Percentiles rank a stretch among this genome's conserved stretches.
Conservation (phyloP, 2,113 vertebrate species). For the Circaetus gallicus region DNA sequence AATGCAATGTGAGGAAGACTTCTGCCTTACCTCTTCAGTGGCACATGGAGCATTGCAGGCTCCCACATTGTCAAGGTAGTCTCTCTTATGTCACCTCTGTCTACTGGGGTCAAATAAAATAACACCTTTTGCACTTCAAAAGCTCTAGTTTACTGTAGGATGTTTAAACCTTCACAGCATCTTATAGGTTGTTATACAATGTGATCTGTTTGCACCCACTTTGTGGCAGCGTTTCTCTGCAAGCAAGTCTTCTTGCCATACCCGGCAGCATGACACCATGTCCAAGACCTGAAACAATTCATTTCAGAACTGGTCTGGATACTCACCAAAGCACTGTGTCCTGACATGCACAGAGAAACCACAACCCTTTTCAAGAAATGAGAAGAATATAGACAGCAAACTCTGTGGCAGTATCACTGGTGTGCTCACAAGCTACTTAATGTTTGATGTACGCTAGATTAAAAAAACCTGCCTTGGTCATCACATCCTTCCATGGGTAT, state of each 20-base stretch:
- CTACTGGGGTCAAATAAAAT: background rate
- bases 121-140: background rate
- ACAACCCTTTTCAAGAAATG: background rate
- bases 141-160: background rate
- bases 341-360: background rate
- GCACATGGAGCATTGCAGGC: background rate
- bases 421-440: background rate
- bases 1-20: background rate
- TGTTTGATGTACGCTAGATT: rapidly evolving
- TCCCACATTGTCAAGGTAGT: background rate
- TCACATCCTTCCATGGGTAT: background rate
- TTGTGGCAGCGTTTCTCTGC: rapidly evolving
- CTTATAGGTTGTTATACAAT: rapidly evolving
- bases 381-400: background rate
- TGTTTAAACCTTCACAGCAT: background rate
- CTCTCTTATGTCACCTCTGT: background rate
- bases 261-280: rapidly evolving
- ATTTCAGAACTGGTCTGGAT: background rate
- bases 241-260: background rate
- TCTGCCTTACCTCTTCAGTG: background rate
- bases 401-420: rapidly evolving
- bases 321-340: rapidly evolving
- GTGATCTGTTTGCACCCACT: background rate
- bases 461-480: background rate
- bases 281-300: background rate